Evolutionary conservation across 2,113 vertebrate genomes (phyloP), one percentile per base, ranked within the genome.

Genomic region (Benitochromis conjunctus): DNA sequence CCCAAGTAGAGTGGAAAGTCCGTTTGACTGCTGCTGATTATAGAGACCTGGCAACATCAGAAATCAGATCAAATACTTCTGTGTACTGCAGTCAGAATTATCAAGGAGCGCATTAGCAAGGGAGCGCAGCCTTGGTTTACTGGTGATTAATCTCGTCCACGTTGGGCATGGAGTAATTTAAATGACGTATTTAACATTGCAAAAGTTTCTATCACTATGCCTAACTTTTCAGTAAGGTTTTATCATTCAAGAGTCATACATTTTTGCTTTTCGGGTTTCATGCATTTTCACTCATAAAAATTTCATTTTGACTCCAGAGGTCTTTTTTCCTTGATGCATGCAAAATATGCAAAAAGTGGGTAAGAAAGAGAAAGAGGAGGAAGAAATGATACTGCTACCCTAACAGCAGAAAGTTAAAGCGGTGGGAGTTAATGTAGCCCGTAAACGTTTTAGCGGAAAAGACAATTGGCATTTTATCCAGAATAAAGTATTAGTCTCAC

Each of bases 241-340:
- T 64, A 62, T 79, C 29, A 90, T 87, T 88, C 79, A 83, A 55
- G 84, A 83, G 71, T 87, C 51, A 41, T 62, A 80, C 48, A 81
- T 88, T 56, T 71, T 74, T 87, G 84, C 85, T 91, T 89, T 88
- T 90, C 69, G 89, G 83, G 76, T 89, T 91, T 84, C 19, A 36
- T 84, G 60, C 79, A 84, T 80, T 81, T 74, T 88, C 9, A 9
- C 46, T 87, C 77, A 87, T 88, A 69, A 84, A 89, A 89, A 81
- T 79, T 74, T 58, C 46, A 91, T 83, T 48, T 48, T 66, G 66
- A 54, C 85, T 80, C 77, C 83, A 86, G 88, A 80, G 86, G 82
- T 90, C 83, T 83, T 41, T 41, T 81, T 66, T 66, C 80, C 26
- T 74, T 87, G 51, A 66, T 89, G 80, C 46, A 76, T 41, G 79